Evolutionary conservation across 2,888 invertebrate species (phyloP).

Genomic region (Cybosia mesomella): DNA sequence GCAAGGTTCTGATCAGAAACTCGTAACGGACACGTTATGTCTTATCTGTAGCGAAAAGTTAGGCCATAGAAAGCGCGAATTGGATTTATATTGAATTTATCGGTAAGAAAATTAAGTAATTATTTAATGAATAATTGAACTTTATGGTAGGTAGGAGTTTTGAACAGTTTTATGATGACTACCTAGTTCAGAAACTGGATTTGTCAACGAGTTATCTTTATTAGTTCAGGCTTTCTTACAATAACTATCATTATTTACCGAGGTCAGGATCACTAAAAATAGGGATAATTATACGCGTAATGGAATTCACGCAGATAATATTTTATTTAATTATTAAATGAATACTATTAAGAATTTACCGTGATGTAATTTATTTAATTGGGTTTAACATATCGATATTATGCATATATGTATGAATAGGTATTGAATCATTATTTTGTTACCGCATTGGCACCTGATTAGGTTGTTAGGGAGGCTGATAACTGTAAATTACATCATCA

Average conservation of each 20-base stretch:
- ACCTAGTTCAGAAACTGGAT: no score
- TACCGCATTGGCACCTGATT: slow-evolving; percentile 5
- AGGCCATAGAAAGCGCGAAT: slow-evolving; percentile 53
- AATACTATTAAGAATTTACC: not conserved
- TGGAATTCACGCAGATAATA: not conserved
- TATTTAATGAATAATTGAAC: not conserved
- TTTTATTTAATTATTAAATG: not conserved
- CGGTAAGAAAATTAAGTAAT: not conserved
- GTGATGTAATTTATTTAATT: slow-evolving; percentile 10
- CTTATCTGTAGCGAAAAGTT: slow-evolving; percentile 74
- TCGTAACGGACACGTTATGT: slow-evolving; percentile 81
- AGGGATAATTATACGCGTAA: not conserved
- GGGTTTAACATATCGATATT: slow-evolving; percentile 3
- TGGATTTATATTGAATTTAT: not conserved
- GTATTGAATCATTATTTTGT: not conserved
- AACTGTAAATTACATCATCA: not conserved
- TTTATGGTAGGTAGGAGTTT: not conserved
- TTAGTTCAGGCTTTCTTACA: not conserved
- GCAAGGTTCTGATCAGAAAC: slow-evolving; percentile 76
- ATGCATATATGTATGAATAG: not conserved
- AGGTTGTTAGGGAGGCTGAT: not conserved
- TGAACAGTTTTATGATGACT: not conserved
- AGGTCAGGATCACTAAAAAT: not conserved
- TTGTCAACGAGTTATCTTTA: not conserved
- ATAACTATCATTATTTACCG: not conserved